Evolutionary conservation across 2,113 vertebrate genomes (phyloP).

Genomic region (Axis porcinus): DNA sequence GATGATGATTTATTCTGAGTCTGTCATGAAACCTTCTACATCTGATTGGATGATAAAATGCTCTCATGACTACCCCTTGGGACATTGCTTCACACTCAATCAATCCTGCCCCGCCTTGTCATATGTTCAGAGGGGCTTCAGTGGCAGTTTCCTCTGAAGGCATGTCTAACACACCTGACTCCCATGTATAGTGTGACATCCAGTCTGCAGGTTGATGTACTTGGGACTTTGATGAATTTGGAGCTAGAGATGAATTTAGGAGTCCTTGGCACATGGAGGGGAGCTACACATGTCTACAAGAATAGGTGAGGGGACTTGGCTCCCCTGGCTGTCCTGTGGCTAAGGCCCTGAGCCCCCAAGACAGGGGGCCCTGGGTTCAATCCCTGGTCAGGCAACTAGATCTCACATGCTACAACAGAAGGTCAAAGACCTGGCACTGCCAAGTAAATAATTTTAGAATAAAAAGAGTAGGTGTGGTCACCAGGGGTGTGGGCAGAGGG

Average conservation of each 20-base stretch:
- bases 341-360: neutral
- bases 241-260: neutral
- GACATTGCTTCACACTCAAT: neutral
- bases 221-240: neutral
- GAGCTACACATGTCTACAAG: neutral
- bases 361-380: neutral
- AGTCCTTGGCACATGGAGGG: neutral
- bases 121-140: neutral
- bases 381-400: neutral
- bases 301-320: neutral
- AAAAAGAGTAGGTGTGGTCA: neutral
- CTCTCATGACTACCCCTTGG: neutral
- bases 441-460: neutral
- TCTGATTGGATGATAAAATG: neutral
- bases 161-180: neutral
- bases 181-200: neutral
- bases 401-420: neutral
- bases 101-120: neutral
- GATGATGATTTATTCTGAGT: constrained; percentile 49
- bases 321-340: neutral
- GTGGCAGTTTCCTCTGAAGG: neutral
- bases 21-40: neutral
- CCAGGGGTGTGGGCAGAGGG: neutral
- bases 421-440: neutral
- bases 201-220: neutral